These are phyloP conservation scores for Sminthurides bifidus DNA, from an alignment of 1,140 invertebrate species.

Conservation along the genomic window DNA sequence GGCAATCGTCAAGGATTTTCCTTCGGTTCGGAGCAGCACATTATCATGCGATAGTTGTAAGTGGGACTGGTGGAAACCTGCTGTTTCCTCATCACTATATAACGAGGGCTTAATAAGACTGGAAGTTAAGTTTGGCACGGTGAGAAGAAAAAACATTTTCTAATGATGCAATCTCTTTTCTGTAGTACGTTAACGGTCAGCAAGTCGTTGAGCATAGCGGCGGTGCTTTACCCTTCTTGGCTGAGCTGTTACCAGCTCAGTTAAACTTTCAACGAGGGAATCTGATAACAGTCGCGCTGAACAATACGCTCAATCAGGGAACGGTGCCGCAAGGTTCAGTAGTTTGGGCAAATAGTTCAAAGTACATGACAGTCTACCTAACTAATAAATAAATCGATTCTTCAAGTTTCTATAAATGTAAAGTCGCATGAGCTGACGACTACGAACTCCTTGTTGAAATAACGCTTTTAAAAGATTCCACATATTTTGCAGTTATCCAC, in stretches of 20 bases:
- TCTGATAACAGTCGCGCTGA: slow-evolving; percentile 48
- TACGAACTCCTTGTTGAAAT: too few species aligned
- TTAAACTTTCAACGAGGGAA: slow-evolving; percentile 34
- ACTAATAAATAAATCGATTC: not conserved
- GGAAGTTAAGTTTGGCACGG: not conserved
- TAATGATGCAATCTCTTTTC: not conserved
- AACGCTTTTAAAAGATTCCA: too few species aligned
- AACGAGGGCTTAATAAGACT: not conserved
- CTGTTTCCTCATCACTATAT: not conserved
- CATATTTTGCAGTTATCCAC: slow-evolving; percentile 27
- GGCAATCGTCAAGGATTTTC: slow-evolving; percentile 55
- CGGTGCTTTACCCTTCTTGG: slow-evolving; percentile 62
- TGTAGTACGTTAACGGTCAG: slow-evolving; percentile 71
- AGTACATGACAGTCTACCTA: not conserved
- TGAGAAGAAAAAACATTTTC: not conserved
- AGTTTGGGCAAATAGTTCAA: not conserved
- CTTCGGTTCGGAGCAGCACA: slow-evolving; percentile 77
- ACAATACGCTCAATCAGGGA: slow-evolving; percentile 46
- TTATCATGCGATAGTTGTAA: slow-evolving; percentile 76
- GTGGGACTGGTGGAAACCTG: not conserved
- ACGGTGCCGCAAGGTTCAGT: slow-evolving; percentile 40
- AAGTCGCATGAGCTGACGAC: too few species aligned
- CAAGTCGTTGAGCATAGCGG: slow-evolving; percentile 70
- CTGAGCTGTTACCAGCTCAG: not conserved
- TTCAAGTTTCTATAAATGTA: too few species aligned